These are phyloP conservation scores for Erythrolamprus reginae DNA, from an alignment of 2,113 vertebrate species.

Conservation along the genomic window DNA sequence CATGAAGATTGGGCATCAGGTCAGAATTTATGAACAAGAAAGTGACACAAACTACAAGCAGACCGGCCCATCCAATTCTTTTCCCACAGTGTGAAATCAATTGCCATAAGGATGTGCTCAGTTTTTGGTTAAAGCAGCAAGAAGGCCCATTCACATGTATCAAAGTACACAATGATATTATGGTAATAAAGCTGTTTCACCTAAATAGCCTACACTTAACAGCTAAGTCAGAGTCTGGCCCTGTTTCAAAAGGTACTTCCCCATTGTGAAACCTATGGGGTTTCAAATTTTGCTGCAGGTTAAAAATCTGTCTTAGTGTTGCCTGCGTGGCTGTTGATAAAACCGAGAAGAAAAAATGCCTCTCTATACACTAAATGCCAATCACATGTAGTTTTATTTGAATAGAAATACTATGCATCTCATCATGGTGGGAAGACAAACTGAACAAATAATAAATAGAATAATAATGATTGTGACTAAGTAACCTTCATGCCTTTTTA, in stretches of 20 bases:
- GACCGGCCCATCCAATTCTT: background rate
- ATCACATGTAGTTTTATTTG: background rate
- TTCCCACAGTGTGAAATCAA: background rate
- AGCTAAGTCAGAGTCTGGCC: background rate
- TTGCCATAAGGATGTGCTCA: background rate
- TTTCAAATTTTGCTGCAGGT: background rate
- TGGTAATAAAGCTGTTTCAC: background rate
- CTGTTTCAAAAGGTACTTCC: background rate
- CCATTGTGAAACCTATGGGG: background rate
- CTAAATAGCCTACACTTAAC: background rate
- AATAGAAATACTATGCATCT: background rate
- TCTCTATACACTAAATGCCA: background rate
- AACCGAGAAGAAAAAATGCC: background rate
- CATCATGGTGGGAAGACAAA: background rate
- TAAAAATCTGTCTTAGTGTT: background rate
- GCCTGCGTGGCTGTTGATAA: background rate
- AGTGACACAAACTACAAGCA: background rate
- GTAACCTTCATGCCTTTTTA: background rate
- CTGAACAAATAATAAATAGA: background rate
- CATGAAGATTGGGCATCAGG: background rate
- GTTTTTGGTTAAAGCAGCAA: background rate
- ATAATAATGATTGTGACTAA: background rate
- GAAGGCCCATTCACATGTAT: background rate
- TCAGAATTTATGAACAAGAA: background rate
- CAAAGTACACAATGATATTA: background rate